Evolutionary conservation across 1,140 invertebrate species (phyloP), one percentile per base, ranked within the genome.

Genomic region (Andricus grossulariae): DNA sequence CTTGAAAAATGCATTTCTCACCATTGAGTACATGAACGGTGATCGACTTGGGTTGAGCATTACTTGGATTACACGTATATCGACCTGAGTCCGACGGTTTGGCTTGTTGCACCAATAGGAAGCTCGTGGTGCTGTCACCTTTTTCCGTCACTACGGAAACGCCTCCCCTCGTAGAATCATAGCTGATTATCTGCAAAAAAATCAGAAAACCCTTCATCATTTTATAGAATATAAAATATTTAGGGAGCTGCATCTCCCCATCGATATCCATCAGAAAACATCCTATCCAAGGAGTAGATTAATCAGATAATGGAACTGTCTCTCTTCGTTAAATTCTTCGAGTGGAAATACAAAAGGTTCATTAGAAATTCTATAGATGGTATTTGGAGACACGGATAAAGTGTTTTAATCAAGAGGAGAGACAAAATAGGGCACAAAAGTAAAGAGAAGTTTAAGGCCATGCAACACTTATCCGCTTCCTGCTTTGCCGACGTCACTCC

Each of bases 11-110:
- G 79, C 79, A 79, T 88, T 87, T 93, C 94, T 96, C 94, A 97
- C 97, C 97, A 93, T 97, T 97, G 82, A 97, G 93, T 84, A 97
- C 96, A 90, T 97, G 96, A 77, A 97, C 96, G 72, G 94, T 96
- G 82, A 97, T 95, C 88, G 95, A 96, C 90, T 97, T 96, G 49
- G 95, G 93, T 91, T 97, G 95, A 83, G 96, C 95, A 91, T 97
- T 97, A 91, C 96, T 96, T 85, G 96, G 96, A 92, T 97, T 97
- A 90, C 95, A 96, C 85, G 95, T 94, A 90, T 97, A 97, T 80
- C 93, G 95, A 73, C 95, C 96, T 15, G 95, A 96, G 90, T 97
- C 96, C 25, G 94, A 93, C 55, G 95, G 94, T 83, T 93, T 93
- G 10, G 96, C 96, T 86, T 95, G 94, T 90, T 96, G 95, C 81